These are phyloP conservation scores for Orchestia grillus DNA, from an alignment of 1,140 invertebrate species.

Conservation along the genomic window DNA sequence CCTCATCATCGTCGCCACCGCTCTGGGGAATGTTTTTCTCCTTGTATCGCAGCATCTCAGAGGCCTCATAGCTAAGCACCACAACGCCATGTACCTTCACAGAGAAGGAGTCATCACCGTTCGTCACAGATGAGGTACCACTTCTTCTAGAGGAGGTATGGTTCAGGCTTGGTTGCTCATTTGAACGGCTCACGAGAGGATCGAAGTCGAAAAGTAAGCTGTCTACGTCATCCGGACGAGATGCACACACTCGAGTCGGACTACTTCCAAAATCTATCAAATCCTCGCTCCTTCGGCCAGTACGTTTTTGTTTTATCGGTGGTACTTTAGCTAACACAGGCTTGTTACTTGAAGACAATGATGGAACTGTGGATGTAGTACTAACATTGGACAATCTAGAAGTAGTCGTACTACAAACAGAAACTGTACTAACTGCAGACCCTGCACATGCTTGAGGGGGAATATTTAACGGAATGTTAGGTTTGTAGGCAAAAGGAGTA, in stretches of 20 bases:
- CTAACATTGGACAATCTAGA: background rate
- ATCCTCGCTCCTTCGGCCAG: slow-evolving; percentile 41
- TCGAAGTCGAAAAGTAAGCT: slow-evolving; percentile 67
- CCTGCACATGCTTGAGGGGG: background rate
- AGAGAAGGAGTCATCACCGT: slow-evolving; percentile 11
- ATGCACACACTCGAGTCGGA: slow-evolving; percentile 3
- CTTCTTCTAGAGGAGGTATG: background rate
- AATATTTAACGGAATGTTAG: slow-evolving; percentile 53
- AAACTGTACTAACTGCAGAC: background rate
- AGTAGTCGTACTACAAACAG: background rate
- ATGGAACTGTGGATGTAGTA: background rate
- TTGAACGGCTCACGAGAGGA: slow-evolving; percentile 59
- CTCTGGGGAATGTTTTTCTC: slow-evolving; percentile 57
- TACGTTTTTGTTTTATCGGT: slow-evolving; percentile 33
- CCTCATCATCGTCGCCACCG: slow-evolving; percentile 64
- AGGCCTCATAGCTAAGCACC: slow-evolving; percentile 64
- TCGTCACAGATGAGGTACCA: background rate
- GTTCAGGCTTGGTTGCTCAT: background rate
- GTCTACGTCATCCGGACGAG: slow-evolving; percentile 46
- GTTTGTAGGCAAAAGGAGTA: slow-evolving; percentile 17
- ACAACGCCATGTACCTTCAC: slow-evolving; percentile 49
- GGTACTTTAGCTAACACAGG: slow-evolving; percentile 1
- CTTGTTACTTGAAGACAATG: background rate
- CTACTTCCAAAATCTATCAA: slow-evolving; percentile 62
- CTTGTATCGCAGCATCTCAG: slow-evolving; percentile 64